These are phyloP conservation scores for Xiphophorus hellerii DNA, from an alignment of 2,113 vertebrate genomes.

Conservation along the genomic window DNA sequence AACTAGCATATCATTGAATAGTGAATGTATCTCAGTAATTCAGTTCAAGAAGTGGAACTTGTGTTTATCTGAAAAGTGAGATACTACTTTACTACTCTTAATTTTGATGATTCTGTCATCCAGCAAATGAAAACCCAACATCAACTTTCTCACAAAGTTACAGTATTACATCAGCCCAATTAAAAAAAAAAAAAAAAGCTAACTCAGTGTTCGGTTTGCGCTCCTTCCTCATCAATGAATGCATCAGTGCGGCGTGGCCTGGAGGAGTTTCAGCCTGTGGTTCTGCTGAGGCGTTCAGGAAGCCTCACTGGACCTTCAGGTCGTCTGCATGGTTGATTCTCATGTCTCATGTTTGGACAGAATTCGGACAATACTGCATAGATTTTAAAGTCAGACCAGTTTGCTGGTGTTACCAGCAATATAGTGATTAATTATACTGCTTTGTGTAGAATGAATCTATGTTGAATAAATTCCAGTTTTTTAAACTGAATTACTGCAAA, in stretches of 20 bases:
- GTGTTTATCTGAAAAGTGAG: neutral
- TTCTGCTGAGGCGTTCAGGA: neutral
- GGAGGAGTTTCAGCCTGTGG: neutral
- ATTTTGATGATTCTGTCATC: neutral
- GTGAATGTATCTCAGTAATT: neutral
- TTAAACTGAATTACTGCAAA: neutral
- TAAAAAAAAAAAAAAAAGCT: neutral
- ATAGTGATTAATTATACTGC: neutral
- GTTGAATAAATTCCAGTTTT: neutral
- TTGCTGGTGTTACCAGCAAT: neutral
- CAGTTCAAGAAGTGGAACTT: neutral
- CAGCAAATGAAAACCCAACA: neutral
- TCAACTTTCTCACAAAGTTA: neutral
- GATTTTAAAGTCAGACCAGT: neutral
- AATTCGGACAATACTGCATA: neutral
- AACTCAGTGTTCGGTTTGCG: neutral
- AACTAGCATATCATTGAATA: neutral
- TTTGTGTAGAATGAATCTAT: neutral
- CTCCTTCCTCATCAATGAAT: neutral
- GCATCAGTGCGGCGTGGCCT: neutral
- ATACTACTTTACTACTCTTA: neutral
- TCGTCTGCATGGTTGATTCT: neutral
- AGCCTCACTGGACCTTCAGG: neutral
- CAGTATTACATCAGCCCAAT: neutral
- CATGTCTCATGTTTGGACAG: neutral